A percentile compares a stretch with the other conserved stretches of the same genome.
Conservation (phyloP, 2,888 invertebrate genomes). For the Prionchulus punctatus region DNA sequence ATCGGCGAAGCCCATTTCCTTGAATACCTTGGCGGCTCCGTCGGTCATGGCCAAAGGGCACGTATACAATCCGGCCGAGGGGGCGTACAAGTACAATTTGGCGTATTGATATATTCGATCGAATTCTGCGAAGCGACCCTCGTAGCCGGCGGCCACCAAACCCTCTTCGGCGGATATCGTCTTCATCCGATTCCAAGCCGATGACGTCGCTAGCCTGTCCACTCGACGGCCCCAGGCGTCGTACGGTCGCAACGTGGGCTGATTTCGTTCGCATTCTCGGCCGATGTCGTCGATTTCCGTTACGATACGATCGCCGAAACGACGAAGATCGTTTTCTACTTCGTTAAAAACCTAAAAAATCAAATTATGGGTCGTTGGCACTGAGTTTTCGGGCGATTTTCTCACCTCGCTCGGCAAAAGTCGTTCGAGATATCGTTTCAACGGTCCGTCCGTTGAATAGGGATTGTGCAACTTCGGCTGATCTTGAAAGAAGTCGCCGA, state of each 20-base stretch:
- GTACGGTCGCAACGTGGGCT: slow-evolving; percentile 37
- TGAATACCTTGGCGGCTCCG: slow-evolving; percentile 42
- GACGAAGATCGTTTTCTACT: slow-evolving; percentile 31
- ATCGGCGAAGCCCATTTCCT: slow-evolving; percentile 22
- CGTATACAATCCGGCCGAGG: slow-evolving; percentile 41
- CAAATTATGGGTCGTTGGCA: not conserved
- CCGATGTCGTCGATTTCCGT: slow-evolving; percentile 38
- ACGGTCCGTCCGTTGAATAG: slow-evolving; percentile 32
- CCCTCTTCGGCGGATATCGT: slow-evolving; percentile 42
- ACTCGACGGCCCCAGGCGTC: slow-evolving; percentile 40
- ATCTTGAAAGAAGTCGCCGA: slow-evolving; percentile 35
- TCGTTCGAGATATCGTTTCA: slow-evolving; percentile 32
- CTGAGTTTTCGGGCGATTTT: no score
- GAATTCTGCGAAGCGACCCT: not conserved
- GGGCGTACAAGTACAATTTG: slow-evolving; percentile 40
- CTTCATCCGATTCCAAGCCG: slow-evolving; percentile 42
- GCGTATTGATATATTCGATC: slow-evolving; percentile 40
- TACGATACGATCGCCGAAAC: slow-evolving; percentile 40
- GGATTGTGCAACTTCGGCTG: slow-evolving; percentile 35
- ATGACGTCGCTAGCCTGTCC: slow-evolving; percentile 40
- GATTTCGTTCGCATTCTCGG: slow-evolving; percentile 38
- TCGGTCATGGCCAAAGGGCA: slow-evolving; percentile 47
- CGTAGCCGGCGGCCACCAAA: slow-evolving; percentile 39
- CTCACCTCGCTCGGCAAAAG: slow-evolving; percentile 33
- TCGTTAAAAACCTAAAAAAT: not conserved